Evolutionary conservation across 2,113 vertebrate genomes (phyloP).

Genomic region (Plecturocebus donacophilus): DNA sequence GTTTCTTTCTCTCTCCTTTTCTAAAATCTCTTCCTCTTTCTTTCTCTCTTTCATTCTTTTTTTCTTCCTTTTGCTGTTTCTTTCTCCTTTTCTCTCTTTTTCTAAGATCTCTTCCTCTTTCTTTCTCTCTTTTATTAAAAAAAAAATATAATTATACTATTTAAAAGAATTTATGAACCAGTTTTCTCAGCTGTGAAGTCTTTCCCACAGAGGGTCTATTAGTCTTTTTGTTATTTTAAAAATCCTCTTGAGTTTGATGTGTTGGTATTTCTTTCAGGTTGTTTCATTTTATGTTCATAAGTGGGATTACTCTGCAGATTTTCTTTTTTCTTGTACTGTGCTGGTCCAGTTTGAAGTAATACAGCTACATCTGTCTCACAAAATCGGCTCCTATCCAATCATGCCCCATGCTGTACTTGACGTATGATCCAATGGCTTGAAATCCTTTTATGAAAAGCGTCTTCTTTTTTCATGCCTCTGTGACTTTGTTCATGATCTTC

Average conservation of each 20-base stretch:
- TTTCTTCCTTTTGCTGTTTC: too few relatives aligned
- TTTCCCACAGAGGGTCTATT: not conserved
- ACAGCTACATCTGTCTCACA: not conserved
- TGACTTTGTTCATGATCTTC: not conserved
- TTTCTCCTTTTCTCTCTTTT: too few relatives aligned
- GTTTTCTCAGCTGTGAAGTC: not conserved
- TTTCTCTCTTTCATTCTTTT: too few relatives aligned
- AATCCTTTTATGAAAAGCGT: not conserved
- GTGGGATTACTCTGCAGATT: not conserved
- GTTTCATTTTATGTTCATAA: not conserved
- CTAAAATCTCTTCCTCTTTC: too few relatives aligned
- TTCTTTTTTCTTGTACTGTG: not conserved
- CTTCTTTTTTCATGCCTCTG: constrained; percentile 1
- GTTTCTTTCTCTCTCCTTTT: too few relatives aligned
- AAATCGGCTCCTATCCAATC: not conserved
- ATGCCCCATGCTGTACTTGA: not conserved
- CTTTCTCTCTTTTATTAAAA: too few relatives aligned
- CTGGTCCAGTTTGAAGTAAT: not conserved
- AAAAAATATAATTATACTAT: not conserved
- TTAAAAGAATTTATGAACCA: not conserved
- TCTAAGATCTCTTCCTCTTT: too few relatives aligned
- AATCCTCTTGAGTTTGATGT: not conserved
- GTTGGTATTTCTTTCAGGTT: not conserved
- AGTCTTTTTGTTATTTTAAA: not conserved
- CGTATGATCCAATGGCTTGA: not conserved